Evolutionary conservation across 2,113 vertebrate genomes (phyloP), one percentile per base, ranked within the genome.

Genomic region (Actinemys pallida): DNA sequence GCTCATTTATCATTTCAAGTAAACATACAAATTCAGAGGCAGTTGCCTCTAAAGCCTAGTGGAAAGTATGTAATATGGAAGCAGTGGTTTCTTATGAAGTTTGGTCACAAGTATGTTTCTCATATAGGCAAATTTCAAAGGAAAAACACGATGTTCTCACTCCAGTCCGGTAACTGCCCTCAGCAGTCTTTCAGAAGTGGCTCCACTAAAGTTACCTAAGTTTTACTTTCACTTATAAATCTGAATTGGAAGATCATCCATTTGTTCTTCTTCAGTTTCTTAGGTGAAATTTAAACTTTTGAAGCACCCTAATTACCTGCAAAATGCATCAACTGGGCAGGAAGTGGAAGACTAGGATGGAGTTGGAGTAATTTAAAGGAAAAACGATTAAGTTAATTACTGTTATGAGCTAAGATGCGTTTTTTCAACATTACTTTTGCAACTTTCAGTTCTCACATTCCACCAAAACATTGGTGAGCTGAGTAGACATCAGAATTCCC

Each of bases 1-100:
- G 20, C 52, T 95, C 83, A 91, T 97, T 97, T 96, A 91, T 96
- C 93, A 87, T 84, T 95, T 95, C 81, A 88, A 13, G 10, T 94
- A 39, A 65, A 78, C 92, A 39, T 84, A 35, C 11, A 76, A 27
- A 76, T 76, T 76, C 84, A 84, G 69, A 94, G 92, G 16, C 9
- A 92, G 24, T 81, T 93, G 94, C 22, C 53, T 45, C 47, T 2
- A 76, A 83, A 56, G 81, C 13, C 45, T 76, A 59, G 54, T 59
- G 9, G 50, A 86, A 84, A 86, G 29, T 42, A 94, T 94, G 45
- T 5, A 85, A 81, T 47, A 79, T 3, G 5, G 24, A 92, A 76
- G 22, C 3, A 91, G 16, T 2, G 47, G 31, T 39, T 95, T 87
- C 75, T 25, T 82, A 95, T 50, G 62, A 76, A 65, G 42, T 86